phyloP scores from a whole-genome alignment of 2,113 vertebrate genomes.

The Lethenteron camtschaticum region DNA sequence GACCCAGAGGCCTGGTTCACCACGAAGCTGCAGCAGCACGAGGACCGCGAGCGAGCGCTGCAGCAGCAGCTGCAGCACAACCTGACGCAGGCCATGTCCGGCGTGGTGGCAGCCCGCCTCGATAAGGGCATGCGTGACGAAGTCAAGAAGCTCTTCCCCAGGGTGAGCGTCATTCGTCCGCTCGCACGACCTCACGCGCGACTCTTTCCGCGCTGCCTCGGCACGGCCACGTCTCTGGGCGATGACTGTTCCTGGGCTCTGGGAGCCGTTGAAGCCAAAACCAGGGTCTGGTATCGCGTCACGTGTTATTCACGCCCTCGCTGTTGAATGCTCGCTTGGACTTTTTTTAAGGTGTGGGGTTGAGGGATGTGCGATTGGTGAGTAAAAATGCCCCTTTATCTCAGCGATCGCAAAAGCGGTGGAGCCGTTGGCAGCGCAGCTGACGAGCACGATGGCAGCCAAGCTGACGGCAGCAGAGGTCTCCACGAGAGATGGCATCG shows the following conservation, averaged over 20 bases:
- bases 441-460: constrained; percentile 45
- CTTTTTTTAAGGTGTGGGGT: too few species aligned
- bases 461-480: constrained; percentile 65
- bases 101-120: constrained; percentile 41
- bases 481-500: constrained; percentile 60
- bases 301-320: too few species aligned
- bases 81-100: constrained; percentile 47
- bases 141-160: constrained; percentile 68
- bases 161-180: constrained; percentile 30
- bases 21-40: constrained; percentile 39
- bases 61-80: constrained; percentile 73
- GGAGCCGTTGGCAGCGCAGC: constrained; percentile 54
- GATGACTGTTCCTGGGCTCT: too few species aligned
- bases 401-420: constrained; percentile 46
- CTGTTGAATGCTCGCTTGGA: too few species aligned
- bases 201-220: too few species aligned
- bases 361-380: too few species aligned
- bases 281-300: too few species aligned
- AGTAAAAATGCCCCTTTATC: constrained; percentile 3
- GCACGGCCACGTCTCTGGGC: too few species aligned
- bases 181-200: too few species aligned
- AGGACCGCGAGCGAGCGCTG: constrained; percentile 50
- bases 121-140: constrained; percentile 78
- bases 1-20: constrained; percentile 48
- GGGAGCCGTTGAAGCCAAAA: too few species aligned